Base-by-base conservation (phyloP, 2,888 invertebrate species). In the Taenaris catops region DNA sequence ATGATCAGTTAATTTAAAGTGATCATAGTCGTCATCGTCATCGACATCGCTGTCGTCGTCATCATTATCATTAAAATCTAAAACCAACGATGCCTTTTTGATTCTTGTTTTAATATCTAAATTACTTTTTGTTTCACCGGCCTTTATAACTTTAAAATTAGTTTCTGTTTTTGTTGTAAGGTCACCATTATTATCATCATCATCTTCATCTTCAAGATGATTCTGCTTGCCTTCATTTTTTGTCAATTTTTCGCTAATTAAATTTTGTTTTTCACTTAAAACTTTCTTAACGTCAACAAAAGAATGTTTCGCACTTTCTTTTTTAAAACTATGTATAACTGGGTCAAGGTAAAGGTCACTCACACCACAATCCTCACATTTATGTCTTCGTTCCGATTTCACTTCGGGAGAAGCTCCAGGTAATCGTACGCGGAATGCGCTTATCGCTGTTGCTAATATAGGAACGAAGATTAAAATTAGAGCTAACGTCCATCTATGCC, bases 351-450 rank as follows among this genome's bases (percentile, higher is more conserved):
- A 56, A 53, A 46, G 48, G 48, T 63, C 63, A 53, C 55, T 73
- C 58, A 69, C 73, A 59, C 78, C 79, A 79, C 83, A 83, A 50
- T 69, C 56, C 39, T 78, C 79, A 74, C 81, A 83, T 58, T 65
- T 72, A 50, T 63, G 66, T 52, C 63, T 71, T 57, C 66, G 71
- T 51, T 58, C 58, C 12, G 50, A 25, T 51, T 54, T 58, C 26
- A 48, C 64, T 46, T 73, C 70, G 46, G 63, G 46, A 39, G 56
- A 52, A 46, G 49, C 53, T 67, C 72, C 81, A 41, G 79, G 78
- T 57, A 78, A 61, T 61, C 87, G 84, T 48, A 87, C 65, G 54
- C 87, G 87, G 72, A 87, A 87, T 71, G 87, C 87, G 64, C 76
- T 81, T 71, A 83, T 80, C 71, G 84, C 83, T 72, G 84, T 74